Conservation (phyloP, 2,888 invertebrate species). For the Eristalis intricaria region DNA sequence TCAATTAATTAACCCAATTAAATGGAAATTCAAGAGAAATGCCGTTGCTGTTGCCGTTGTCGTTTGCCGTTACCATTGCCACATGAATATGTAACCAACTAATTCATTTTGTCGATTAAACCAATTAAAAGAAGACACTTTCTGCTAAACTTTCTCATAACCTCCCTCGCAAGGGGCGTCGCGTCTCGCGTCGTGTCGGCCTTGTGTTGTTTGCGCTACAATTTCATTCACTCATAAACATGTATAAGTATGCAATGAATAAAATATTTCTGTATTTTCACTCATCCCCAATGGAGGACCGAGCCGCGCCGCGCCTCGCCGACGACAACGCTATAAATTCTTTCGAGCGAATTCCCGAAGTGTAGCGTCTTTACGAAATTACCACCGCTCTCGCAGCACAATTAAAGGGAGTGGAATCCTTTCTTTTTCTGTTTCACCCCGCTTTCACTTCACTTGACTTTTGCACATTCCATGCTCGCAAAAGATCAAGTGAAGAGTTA, state of each 20-base stretch:
- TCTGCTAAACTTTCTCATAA: constrained; percentile 68
- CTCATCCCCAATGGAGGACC: background rate
- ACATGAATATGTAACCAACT: constrained; percentile 71
- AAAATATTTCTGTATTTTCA: constrained; percentile 21
- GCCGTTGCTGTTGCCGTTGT: constrained; percentile 39
- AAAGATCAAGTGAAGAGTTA: constrained; percentile 70
- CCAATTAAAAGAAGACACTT: constrained; percentile 72
- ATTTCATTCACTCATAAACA: constrained; percentile 46
- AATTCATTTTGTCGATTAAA: constrained; percentile 72
- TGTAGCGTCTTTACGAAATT: constrained; percentile 38
- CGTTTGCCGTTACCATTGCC: constrained; percentile 27
- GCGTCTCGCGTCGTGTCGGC: background rate
- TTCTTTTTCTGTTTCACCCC: background rate
- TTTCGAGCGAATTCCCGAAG: constrained; percentile 5
- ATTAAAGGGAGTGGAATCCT: constrained; percentile 39
- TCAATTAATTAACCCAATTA: constrained; percentile 72
- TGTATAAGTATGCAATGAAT: constrained; percentile 58
- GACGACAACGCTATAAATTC: background rate
- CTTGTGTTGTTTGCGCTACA: constrained; percentile 38
- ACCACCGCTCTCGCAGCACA: constrained; percentile 18
- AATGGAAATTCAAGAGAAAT: constrained; percentile 71
- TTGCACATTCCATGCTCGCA: constrained; percentile 21
- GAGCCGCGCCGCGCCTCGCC: no score
- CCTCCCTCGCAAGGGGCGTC: constrained; percentile 9
- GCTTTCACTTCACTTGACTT: constrained; percentile 5